Conservation (phyloP, 2,797 vertebrate species). For the Acrossocheilus fasciatus region DNA sequence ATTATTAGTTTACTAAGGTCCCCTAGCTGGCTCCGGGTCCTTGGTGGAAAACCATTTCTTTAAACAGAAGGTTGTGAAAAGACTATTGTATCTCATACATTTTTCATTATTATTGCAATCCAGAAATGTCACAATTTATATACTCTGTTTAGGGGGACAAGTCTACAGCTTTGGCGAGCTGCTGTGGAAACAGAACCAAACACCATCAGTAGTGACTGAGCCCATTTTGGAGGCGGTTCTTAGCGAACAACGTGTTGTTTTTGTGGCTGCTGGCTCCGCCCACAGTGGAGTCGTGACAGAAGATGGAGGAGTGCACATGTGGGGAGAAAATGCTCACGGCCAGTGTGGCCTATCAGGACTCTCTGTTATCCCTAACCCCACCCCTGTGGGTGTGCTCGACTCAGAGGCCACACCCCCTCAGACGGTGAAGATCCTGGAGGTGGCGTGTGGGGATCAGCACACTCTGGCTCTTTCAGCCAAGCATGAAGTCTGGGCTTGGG, state of each 20-base stretch:
- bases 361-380: slow-evolving; percentile 84
- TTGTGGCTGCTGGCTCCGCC: slow-evolving; percentile 88
- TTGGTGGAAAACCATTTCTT: background rate
- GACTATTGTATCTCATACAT: background rate
- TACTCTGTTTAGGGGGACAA: slow-evolving; percentile 81
- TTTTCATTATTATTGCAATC: background rate
- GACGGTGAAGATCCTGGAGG: slow-evolving; percentile 84
- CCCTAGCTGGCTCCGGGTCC: background rate
- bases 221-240: slow-evolving; percentile 86
- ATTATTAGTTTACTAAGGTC: background rate
- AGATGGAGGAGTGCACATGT: slow-evolving; percentile 91
- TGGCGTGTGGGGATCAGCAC: slow-evolving; percentile 92
- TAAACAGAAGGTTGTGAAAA: background rate
- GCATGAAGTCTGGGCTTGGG: slow-evolving; percentile 96
- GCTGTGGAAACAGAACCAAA: slow-evolving; percentile 84
- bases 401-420: slow-evolving; percentile 76
- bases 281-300: slow-evolving; percentile 92
- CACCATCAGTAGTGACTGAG: slow-evolving; percentile 56
- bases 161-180: slow-evolving; percentile 92
- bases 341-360: slow-evolving; percentile 89
- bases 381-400: slow-evolving; percentile 84
- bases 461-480: slow-evolving; percentile 87
- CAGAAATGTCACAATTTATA: background rate
- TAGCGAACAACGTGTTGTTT: slow-evolving; percentile 83
- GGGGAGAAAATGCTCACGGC: slow-evolving; percentile 90